These are phyloP conservation scores for Eurytoma adleriae DNA, from an alignment of 2,888 invertebrate genomes.

Conservation along the genomic window DNA sequence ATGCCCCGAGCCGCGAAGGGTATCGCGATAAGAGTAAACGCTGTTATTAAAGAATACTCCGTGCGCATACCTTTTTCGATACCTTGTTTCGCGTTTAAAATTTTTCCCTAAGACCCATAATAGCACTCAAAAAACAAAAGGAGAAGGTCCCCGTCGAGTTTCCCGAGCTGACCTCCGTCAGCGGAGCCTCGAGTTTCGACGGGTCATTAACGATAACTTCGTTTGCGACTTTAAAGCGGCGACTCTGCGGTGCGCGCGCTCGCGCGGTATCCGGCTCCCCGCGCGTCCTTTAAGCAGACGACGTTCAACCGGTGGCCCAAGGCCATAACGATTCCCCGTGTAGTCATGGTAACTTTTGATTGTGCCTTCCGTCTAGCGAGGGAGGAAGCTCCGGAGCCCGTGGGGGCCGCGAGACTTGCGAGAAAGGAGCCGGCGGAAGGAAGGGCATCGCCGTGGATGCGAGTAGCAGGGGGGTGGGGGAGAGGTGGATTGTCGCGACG, in stretches of 20 bases:
- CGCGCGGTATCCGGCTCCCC: not conserved
- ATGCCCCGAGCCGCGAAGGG: not conserved
- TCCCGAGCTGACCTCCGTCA: not conserved
- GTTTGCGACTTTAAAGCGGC: conserved; percentile 26
- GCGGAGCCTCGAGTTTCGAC: not conserved
- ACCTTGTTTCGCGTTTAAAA: not conserved
- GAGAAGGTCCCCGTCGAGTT: not conserved
- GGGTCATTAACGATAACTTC: conserved; percentile 14
- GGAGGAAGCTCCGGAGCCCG: not conserved
- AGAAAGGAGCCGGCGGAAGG: conserved; percentile 14
- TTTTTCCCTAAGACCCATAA: no score
- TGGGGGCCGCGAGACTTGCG: not conserved
- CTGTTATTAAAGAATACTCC: no score
- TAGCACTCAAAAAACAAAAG: not conserved
- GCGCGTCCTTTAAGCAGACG: conserved; percentile 3
- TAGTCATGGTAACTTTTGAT: conserved; percentile 73
- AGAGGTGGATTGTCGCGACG: conserved; percentile 26
- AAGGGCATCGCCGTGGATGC: not conserved
- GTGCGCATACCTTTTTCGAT: not conserved
- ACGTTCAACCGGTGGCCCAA: conserved; percentile 58
- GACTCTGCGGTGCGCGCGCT: not conserved
- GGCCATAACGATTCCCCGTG: conserved; percentile 56
- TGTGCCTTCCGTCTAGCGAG: conserved; percentile 62
- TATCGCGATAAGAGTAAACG: no score
- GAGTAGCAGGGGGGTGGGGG: not conserved